Evolutionary conservation across 2,888 invertebrate genomes (phyloP), one percentile per base, ranked within the genome.

Genomic region (Sepioteuthis lessoniana): DNA sequence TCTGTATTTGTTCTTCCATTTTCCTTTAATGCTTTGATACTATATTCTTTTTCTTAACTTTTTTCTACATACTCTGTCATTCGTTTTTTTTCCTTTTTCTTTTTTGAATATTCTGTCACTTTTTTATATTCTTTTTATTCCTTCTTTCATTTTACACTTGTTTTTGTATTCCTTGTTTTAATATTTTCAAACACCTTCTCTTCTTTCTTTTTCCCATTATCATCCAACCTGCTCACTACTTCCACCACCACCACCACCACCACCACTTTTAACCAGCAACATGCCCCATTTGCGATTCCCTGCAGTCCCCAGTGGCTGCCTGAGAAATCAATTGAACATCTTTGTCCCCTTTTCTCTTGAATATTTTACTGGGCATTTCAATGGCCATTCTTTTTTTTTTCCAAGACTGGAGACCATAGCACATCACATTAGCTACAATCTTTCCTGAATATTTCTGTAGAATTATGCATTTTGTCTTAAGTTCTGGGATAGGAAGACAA

Each of bases 301-400:
- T 13, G 7, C 5, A 47, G 42, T 47, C 47, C 92, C 46, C 47
- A 13, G n/a, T 92, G 46, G n/a, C 31, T 92, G 35, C 46, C 47
- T 31, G 35, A 31, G 35, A 92, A 92, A 92, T 42, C 92, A 92
- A 92, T 92, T 92, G 46, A 46, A 46, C 47, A 46, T 92, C 92
- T 92, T 92, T 92, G 92, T 92, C 47, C 46, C 47, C n/a, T 42
- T 92, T 76, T 76, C n/a, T 76, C 76, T 13, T 76, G 76, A 76
- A 76, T 76, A 76, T 76, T 76, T 76, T 19, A 76, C 76, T 16
- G 76, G 76, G 76, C n/a, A 76, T 76, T 76, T 76, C 76, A 76
- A n/a, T 76, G 76, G n/a, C 3, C 76, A 76, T 76, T 3, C 16
- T n/a, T 76, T n/a, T 35, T n/a, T 76, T 76, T n/a, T 76, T 35